Base-by-base conservation (phyloP, 1,140 invertebrate genomes). In the Drosophila lini region DNA sequence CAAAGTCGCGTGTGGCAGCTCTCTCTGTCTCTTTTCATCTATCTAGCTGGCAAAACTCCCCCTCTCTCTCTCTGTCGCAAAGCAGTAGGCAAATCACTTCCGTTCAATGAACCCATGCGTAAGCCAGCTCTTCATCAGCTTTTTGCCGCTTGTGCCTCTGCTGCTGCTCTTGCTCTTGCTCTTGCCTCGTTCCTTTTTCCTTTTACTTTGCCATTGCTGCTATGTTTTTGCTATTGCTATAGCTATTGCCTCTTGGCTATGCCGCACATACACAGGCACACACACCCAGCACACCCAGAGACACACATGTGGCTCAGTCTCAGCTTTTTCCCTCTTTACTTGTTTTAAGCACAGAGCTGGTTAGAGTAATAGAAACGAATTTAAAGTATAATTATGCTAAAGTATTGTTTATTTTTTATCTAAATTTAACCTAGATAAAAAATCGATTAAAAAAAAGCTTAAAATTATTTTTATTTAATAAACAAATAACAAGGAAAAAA, bases 21-120 rank as follows among this genome's bases (percentile, higher is more conserved):
- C 42, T 25, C 45, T 0, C 62, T n/a, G 41, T 42, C 38, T 16
- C 55, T 67, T 6, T 42, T 34, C 34, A 52, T 9, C 73, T 19
- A 36, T 41, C 45, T 25, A 41, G 5, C 15, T 28, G 25, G 25
- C 25, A 28, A 28, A n/a, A n/a, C n/a, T n/a, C 8, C 31, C 25
- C 9, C 52, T 41, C 22, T 22, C 45, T 36, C 47, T 28, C 13
- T 36, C 19, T 36, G 15, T 47, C 31, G 50, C 62, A 36, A 45
- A 73, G 69, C 38, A 63, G 80, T 89, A 89, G 85, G 85, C 84
- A 89, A 89, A 89, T 90, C 85, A 89, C 85, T 89, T 89, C 85
- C 85, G 85, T 90, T 84, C 85, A 89, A 89, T 89, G 85, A 89
- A 89, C 85, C 81, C 84, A 78, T 88, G 84, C 84, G 84, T 88